These are phyloP conservation scores for Eilema depressum DNA, from an alignment of 2,888 invertebrate species.

Conservation along the genomic window DNA sequence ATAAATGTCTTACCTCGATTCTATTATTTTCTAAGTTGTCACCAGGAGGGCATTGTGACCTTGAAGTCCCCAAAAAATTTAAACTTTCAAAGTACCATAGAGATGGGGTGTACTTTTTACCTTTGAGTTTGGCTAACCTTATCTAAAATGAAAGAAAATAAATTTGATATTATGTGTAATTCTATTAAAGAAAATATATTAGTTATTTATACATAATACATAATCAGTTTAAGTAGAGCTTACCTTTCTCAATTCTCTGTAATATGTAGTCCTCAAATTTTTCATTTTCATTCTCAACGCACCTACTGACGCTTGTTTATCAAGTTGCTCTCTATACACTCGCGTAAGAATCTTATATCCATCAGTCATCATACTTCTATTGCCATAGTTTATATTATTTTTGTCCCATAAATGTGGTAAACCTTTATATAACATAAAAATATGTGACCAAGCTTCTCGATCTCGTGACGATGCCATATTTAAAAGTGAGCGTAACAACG, in stretches of 20 bases:
- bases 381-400: slow-evolving; percentile 21
- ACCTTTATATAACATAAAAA: slow-evolving; percentile 22
- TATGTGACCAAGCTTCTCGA: slow-evolving; percentile 21
- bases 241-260: slow-evolving; percentile 25
- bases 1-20: slow-evolving; percentile 6
- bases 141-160: slow-evolving; percentile 8
- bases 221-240: not conserved
- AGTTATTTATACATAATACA: not conserved
- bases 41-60: not conserved
- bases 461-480: slow-evolving; percentile 22
- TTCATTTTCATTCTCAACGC: slow-evolving; percentile 26
- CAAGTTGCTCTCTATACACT: slow-evolving; percentile 16
- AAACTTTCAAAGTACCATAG: slow-evolving; percentile 23
- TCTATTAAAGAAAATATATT: not conserved
- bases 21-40: not conserved
- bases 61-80: slow-evolving; percentile 15
- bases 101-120: slow-evolving; percentile 18
- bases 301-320: slow-evolving; percentile 12
- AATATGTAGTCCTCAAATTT: slow-evolving; percentile 24
- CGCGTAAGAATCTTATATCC: slow-evolving; percentile 21
- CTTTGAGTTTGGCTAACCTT: slow-evolving; percentile 8
- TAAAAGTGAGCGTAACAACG: not conserved
- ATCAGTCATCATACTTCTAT: slow-evolving; percentile 22
- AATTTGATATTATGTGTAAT: not conserved
- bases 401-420: slow-evolving; percentile 26